Evolutionary conservation across 2,113 vertebrate species (phyloP), one percentile per base, ranked within the genome.

Genomic region (Coptodon rendalli): DNA sequence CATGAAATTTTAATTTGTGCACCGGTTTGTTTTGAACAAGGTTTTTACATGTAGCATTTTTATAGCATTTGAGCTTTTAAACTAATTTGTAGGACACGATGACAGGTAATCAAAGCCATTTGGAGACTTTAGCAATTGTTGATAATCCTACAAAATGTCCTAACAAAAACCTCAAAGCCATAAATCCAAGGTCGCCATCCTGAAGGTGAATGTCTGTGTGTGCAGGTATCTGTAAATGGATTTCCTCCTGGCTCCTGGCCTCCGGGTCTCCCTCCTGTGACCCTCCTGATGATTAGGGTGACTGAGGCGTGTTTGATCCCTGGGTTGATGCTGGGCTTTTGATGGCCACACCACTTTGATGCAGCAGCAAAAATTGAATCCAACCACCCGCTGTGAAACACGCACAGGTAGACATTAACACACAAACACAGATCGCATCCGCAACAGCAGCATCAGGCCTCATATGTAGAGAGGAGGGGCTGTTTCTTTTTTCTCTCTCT

Each of bases 281-380:
- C 91, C 88, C 84, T 59, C 66, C 7, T 82, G 91, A 93, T 93
- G 92, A 95, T 92, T 90, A 89, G 89, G 59, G 59, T 40, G 91
- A 87, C 90, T 82, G 88, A 91, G 90, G 63, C 13, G 5, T 13
- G 89, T 94, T 93, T 95, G 91, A 95, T 94, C 87, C 89, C 86
- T 9, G 87, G 16, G 31, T 71, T 57, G 89, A 87, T 93, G 89
- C 87, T 84, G 80, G 66, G 90, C 88, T 91, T 94, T 91, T 94
- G 93, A 96, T 90, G 92, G 82, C 27, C 36, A 4, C 40, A 36
- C 56, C 86, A 45, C 93, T 94, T 94, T 94, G 94, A 95, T 93
- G 89, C 84, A 36, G 9, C 38, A 4, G 73, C 27, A 14, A 83
- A 68, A 90, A 93, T 92, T 91, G 92, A 92, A 95, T 93, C 87